Evolutionary conservation across 2,888 invertebrate genomes (phyloP).

Genomic region (Dendrolimus pini): DNA sequence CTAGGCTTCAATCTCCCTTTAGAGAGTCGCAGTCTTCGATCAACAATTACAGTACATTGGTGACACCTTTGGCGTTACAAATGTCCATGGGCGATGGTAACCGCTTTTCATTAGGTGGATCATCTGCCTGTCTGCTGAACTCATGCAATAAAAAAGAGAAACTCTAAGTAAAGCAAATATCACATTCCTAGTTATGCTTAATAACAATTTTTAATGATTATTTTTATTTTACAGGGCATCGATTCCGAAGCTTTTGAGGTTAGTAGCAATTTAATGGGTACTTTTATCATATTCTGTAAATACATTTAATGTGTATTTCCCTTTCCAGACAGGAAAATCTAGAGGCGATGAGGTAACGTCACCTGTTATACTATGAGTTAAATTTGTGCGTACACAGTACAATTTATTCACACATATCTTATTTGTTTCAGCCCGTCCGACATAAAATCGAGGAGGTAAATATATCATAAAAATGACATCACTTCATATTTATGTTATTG

Average conservation of each 20-base stretch:
- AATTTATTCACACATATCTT: background rate
- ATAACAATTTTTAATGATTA: too few relatives aligned
- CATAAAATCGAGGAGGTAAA: constrained; percentile 26
- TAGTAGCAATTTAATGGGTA: constrained; percentile 4
- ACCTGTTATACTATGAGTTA: constrained; percentile 1
- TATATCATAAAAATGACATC: background rate
- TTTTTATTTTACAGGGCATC: constrained; percentile 41
- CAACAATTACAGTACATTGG: too few relatives aligned
- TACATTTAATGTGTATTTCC: constrained; percentile 5
- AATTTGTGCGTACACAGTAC: background rate
- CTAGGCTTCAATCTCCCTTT: too few relatives aligned
- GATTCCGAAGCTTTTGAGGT: constrained; percentile 65
- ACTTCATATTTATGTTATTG: too few relatives aligned
- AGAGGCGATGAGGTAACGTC: constrained; percentile 46
- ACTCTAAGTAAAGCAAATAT: too few relatives aligned
- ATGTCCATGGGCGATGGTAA: too few relatives aligned
- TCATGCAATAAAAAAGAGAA: too few relatives aligned
- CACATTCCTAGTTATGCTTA: too few relatives aligned
- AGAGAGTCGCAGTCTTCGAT: too few relatives aligned
- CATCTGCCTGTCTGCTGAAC: too few relatives aligned
- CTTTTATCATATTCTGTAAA: background rate
- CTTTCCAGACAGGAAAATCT: constrained; percentile 50
- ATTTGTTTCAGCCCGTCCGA: constrained; percentile 26
- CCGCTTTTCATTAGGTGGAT: too few relatives aligned
- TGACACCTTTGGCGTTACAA: too few relatives aligned